Base-by-base conservation (phyloP, 2,888 invertebrate species). In the Strigamia maritima region DNA sequence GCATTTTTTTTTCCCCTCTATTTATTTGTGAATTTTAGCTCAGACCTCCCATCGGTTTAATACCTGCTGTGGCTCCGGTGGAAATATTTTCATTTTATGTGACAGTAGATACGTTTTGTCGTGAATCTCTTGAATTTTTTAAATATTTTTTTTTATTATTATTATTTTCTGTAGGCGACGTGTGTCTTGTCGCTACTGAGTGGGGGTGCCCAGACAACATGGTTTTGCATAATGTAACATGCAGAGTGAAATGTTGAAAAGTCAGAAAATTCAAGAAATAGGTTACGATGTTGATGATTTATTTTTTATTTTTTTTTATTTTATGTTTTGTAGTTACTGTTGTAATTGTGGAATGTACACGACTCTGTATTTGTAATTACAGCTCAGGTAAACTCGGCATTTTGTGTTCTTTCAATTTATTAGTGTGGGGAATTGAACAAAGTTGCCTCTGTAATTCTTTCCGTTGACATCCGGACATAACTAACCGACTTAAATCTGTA, bases 401-500 rank as follows among this genome's bases (percentile, higher is more conserved):
- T 60, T 49, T 60, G 22, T 60, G 60, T 60, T 60, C n/a, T 60
- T 24, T 19, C 10, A 4, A 19, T 60, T 22, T 19, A 60, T 60
- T 60, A 19, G 22, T 60, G n/a, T 24, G 60, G 22, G 60, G 60
- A 12, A n/a, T 60, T 60, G 44, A 44, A 44, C 60, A 60, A 60
- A 60, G 22, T 24, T 60, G 24, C 60, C 60, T 60, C 60, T 24
- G 60, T 60, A 60, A 60, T 60, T 60, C 22, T 60, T 60, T 60
- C n/a, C 22, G n/a, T 60, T 24, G 60, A 60, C 60, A 60, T 7
- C 22, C 24, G 60, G 60, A 24, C 19, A 60, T 44, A 44, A 44
- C 44, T 44, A 3, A 16, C 44, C 10, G 10, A 35, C 35, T 35
- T 35, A 10, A 10, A 10, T 44, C 14, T 44, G 14, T 22, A n/a